phyloP scores from a whole-genome alignment of 2,797 vertebrate species.

The Lateolabrax maculatus region DNA sequence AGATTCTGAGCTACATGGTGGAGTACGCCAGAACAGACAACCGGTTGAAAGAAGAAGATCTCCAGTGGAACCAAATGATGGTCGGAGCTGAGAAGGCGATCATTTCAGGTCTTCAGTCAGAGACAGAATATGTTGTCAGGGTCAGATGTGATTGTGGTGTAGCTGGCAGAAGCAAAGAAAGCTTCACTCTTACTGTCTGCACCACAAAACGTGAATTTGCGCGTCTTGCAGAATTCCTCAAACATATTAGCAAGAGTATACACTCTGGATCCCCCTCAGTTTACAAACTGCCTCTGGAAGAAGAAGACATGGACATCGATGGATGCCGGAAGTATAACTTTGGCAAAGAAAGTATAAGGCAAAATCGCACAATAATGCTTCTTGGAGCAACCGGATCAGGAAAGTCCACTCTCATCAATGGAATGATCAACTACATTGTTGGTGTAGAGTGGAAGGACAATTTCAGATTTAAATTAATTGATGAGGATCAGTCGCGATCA shows the following conservation, averaged over 20 bases:
- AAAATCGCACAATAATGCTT: conserved; percentile 58
- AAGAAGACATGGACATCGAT: conserved; percentile 16
- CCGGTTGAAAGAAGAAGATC: not conserved
- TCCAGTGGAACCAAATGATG: conserved; percentile 29
- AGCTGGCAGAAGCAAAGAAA: conserved; percentile 53
- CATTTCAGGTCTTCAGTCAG: conserved; percentile 46
- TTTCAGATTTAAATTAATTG: conserved; percentile 56
- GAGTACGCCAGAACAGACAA: conserved; percentile 25
- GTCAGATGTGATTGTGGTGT: conserved; percentile 65
- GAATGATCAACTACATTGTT: conserved; percentile 70
- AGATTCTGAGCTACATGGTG: conserved; percentile 38
- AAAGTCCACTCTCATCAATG: conserved; percentile 59
- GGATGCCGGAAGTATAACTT: conserved; percentile 24
- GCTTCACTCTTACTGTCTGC: not conserved
- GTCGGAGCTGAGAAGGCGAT: not conserved
- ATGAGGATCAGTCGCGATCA: conserved; percentile 48
- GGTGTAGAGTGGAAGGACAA: conserved; percentile 62
- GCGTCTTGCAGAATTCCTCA: conserved; percentile 24
- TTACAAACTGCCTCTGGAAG: conserved; percentile 39
- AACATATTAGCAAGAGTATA: not conserved
- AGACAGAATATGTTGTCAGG: conserved; percentile 49
- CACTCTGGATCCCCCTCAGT: not conserved
- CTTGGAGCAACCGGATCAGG: conserved; percentile 60
- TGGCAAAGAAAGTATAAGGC: conserved; percentile 29
- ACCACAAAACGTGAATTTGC: conserved; percentile 28